Conservation (phyloP, 2,113 vertebrate species). For the Oncorhynchus masou region DNA sequence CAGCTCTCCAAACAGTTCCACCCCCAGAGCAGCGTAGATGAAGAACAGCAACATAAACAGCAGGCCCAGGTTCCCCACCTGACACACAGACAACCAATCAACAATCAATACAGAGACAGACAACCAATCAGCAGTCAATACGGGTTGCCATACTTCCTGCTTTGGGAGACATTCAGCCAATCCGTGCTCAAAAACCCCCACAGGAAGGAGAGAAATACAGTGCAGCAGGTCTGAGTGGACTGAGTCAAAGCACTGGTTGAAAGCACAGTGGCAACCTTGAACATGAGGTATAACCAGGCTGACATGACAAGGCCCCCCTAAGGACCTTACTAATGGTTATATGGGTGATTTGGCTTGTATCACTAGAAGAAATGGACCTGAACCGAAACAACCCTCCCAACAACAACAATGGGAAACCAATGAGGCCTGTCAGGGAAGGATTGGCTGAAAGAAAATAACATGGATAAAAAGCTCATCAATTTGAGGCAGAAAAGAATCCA, state of each 20-base stretch:
- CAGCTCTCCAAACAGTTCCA: conserved; percentile 75
- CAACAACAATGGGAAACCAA: background rate
- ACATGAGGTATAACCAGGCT: background rate
- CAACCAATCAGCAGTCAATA: conserved; percentile 30
- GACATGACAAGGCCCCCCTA: background rate
- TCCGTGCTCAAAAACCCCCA: background rate
- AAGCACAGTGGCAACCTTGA: background rate
- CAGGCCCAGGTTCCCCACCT: conserved; percentile 76
- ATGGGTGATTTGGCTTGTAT: background rate
- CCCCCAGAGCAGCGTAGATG: conserved; percentile 76
- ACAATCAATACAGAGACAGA: background rate
- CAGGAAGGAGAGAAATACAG: too few relatives aligned
- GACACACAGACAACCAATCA: conserved; percentile 10
- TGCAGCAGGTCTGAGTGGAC: background rate
- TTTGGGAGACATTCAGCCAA: background rate
- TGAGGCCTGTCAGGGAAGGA: background rate
- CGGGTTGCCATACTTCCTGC: background rate
- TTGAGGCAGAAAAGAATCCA: background rate
- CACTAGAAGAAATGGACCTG: background rate
- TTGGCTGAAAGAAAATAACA: background rate
- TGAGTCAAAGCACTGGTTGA: background rate
- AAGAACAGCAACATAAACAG: conserved; percentile 78
- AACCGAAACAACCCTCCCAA: background rate
- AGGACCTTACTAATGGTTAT: background rate
- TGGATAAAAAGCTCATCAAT: conserved; percentile 15